These are phyloP conservation scores for human (Homo sapiens) DNA, from an alignment of 2,113 vertebrate genomes.

Conservation along the genomic window DNA sequence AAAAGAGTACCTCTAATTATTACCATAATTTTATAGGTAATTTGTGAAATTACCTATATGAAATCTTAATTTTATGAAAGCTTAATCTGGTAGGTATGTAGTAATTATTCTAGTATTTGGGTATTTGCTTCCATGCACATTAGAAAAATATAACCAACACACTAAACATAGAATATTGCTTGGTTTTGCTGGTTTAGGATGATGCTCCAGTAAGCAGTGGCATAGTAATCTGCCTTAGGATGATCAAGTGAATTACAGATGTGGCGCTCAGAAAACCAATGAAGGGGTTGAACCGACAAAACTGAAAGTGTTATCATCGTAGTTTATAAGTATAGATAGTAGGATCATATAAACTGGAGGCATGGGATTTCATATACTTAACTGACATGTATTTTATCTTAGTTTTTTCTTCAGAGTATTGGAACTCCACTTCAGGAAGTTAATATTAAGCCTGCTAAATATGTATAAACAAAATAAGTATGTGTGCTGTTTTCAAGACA, in stretches of 20 bases:
- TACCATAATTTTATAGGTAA: not conserved
- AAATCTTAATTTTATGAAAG: not conserved
- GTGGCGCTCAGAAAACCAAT: not conserved
- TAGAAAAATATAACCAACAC: not conserved
- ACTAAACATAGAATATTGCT: not conserved
- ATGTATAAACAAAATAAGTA: not conserved
- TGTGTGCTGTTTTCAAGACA: not conserved
- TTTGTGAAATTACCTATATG: not conserved
- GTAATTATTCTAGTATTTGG: not conserved
- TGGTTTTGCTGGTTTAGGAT: not conserved
- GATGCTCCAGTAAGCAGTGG: not conserved
- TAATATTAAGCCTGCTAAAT: not conserved
- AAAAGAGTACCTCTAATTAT: not conserved
- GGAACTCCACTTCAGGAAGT: not conserved
- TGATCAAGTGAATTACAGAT: not conserved
- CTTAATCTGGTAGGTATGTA: not conserved
- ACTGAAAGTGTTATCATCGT: not conserved
- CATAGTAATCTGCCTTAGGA: not conserved
- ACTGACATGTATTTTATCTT: not conserved
- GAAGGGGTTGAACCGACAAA: not conserved
- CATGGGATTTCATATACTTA: not conserved
- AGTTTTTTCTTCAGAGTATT: not conserved
- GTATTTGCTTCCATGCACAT: not conserved
- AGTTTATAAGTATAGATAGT: not conserved
- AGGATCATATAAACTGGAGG: not conserved